Conservation (phyloP, 2,888 invertebrate species). For the Pollenia griseotomentosa region DNA sequence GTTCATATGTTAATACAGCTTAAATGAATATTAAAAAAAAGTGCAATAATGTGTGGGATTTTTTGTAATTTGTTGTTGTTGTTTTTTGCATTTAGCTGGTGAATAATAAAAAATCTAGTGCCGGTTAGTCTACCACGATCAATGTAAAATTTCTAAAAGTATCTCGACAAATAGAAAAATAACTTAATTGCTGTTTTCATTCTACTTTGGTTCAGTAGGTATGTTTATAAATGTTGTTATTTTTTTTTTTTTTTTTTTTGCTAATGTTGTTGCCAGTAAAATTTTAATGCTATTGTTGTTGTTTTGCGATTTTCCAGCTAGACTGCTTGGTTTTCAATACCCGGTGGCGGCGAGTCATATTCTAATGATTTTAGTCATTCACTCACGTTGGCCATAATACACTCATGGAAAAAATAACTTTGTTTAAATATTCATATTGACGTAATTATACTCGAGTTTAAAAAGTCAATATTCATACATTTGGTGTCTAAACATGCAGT, state of each 20-base stretch:
- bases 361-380: constrained; percentile 46
- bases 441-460: constrained; percentile 42
- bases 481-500: constrained; percentile 56
- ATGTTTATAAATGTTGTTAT: background rate
- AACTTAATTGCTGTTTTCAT: constrained; percentile 64
- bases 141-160: constrained; percentile 59
- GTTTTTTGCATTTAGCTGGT: constrained; percentile 21
- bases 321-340: constrained; percentile 70
- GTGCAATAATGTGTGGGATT: constrained; percentile 57
- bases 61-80: constrained; percentile 6
- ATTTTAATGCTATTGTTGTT: constrained; percentile 30
- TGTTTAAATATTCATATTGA: constrained; percentile 47
- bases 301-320: constrained; percentile 64
- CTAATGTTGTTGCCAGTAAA: constrained; percentile 46
- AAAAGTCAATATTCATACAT: constrained; percentile 56
- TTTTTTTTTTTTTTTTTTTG: constrained; percentile 1
- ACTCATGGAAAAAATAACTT: constrained; percentile 26
- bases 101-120: constrained; percentile 66
- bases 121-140: constrained; percentile 73
- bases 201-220: constrained; percentile 1
- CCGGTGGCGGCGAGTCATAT: constrained; percentile 64
- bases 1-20: constrained; percentile 29
- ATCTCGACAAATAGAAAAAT: constrained; percentile 63
- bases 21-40: constrained; percentile 40
- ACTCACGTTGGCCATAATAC: background rate